A percentile compares a stretch with the other conserved stretches of the same genome.
Conservation (phyloP, 2,113 vertebrate species). For the Hepsetus odoe region DNA sequence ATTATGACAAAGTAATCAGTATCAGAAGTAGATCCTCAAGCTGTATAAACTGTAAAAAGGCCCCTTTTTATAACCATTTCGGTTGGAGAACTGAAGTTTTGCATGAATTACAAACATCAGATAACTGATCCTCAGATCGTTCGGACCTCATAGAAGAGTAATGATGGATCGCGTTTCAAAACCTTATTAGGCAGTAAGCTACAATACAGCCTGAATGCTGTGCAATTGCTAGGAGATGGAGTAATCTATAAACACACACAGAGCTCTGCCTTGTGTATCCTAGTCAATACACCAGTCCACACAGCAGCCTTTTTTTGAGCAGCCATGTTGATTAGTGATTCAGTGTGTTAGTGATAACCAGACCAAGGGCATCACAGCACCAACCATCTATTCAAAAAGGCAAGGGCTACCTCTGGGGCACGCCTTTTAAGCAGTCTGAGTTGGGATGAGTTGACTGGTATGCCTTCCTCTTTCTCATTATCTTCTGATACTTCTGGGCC, state of each 20-base stretch:
- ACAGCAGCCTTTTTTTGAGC: slow-evolving; percentile 44
- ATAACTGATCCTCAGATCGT: background rate
- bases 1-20: no score
- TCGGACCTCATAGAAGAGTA: background rate
- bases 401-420: slow-evolving; percentile 77
- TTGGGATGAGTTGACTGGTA: slow-evolving; percentile 60
- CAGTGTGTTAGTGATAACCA: slow-evolving; percentile 57
- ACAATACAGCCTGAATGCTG: background rate
- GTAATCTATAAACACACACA: background rate
- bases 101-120: background rate
- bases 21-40: background rate
- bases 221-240: background rate
- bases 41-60: background rate
- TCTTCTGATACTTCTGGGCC: slow-evolving; percentile 60
- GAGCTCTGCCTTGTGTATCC: background rate
- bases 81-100: background rate
- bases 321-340: slow-evolving; percentile 62
- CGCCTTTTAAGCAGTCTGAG: slow-evolving; percentile 74
- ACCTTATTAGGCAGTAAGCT: slow-evolving; percentile 2
- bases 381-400: slow-evolving; percentile 57
- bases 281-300: background rate
- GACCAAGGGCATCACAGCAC: slow-evolving; percentile 48
- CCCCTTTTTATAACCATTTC: background rate
- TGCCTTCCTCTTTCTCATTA: slow-evolving; percentile 54
- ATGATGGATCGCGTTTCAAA: background rate